Conservation (phyloP, 2,888 invertebrate genomes). For the Eupeodes luniger region DNA sequence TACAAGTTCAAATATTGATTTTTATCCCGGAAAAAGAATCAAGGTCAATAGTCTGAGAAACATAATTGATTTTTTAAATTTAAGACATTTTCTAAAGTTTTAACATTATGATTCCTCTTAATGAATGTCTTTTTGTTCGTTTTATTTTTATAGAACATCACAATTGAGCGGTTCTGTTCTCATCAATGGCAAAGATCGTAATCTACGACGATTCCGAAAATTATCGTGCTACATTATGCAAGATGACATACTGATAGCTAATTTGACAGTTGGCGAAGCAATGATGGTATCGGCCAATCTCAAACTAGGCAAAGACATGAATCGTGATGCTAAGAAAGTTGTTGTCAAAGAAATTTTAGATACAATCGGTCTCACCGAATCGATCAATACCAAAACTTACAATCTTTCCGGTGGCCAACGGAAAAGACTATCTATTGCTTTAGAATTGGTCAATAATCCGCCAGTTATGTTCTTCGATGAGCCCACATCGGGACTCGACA, state of each 20-base stretch:
- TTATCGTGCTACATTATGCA: constrained; percentile 99
- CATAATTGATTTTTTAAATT: no score
- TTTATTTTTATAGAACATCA: constrained; percentile 87
- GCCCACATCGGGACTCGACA: constrained; percentile 96
- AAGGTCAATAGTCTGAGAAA: no score
- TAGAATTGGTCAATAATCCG: constrained; percentile 97
- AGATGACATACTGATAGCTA: constrained; percentile 94
- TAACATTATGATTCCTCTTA: no score
- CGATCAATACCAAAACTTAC: constrained; percentile 91
- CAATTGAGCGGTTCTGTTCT: constrained; percentile 93
- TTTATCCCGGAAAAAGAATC: no score
- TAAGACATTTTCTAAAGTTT: no score
- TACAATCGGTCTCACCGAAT: constrained; percentile 91
- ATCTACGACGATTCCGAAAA: constrained; percentile 94
- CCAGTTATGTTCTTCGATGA: constrained; percentile 99
- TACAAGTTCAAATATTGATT: no score
- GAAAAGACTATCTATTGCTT: constrained; percentile 94
- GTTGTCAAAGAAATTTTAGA: constrained; percentile 94
- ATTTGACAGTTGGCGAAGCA: constrained; percentile 95
- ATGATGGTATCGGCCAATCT: constrained; percentile 97
- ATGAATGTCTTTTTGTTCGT: background rate
- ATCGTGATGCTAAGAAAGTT: constrained; percentile 89
- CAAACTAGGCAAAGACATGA: constrained; percentile 93
- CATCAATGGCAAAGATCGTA: constrained; percentile 94
- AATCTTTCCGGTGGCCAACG: constrained; percentile 96